A percentile compares a stretch with the other conserved stretches of the same genome.
These are phyloP conservation scores for Steatornis caripensis DNA, from an alignment of 2,113 vertebrate species.

Conservation along the genomic window DNA sequence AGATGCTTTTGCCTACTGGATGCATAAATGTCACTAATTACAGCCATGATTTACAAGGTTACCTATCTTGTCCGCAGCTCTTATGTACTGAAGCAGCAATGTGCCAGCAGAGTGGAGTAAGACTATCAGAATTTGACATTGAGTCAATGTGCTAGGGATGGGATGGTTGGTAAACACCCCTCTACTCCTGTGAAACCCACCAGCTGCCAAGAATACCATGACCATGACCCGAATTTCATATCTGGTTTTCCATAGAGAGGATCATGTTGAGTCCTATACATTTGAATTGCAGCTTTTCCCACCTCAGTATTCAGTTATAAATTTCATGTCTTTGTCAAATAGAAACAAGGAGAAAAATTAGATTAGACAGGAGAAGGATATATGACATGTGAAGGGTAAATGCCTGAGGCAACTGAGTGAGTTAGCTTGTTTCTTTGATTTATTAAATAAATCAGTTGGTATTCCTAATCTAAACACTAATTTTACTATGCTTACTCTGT, in stretches of 20 bases:
- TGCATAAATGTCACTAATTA: neutral
- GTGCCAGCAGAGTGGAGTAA: neutral
- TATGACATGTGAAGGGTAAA: slow-evolving; percentile 2
- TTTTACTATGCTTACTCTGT: neutral
- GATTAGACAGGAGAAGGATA: slow-evolving; percentile 26
- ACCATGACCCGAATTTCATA: neutral
- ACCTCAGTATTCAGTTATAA: neutral
- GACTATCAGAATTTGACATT: neutral
- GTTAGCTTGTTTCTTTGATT: slow-evolving; percentile 28
- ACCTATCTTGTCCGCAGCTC: neutral
- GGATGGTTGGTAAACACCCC: neutral
- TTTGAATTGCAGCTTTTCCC: neutral
- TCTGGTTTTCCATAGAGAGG: slow-evolving; percentile 16
- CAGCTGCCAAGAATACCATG: neutral
- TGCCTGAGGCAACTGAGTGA: neutral
- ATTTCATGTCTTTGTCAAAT: slow-evolving; percentile 3
- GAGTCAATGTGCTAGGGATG: neutral
- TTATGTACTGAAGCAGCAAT: neutral
- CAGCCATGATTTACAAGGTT: neutral
- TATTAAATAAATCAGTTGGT: slow-evolving; percentile 44
- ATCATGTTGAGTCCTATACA: neutral
- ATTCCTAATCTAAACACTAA: slow-evolving; percentile 21
- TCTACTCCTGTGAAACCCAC: neutral
- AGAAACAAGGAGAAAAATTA: slow-evolving; percentile 20
- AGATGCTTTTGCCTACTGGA: neutral